phyloP scores from a whole-genome alignment of 2,113 vertebrate genomes.

The Patagioenas fasciata region DNA sequence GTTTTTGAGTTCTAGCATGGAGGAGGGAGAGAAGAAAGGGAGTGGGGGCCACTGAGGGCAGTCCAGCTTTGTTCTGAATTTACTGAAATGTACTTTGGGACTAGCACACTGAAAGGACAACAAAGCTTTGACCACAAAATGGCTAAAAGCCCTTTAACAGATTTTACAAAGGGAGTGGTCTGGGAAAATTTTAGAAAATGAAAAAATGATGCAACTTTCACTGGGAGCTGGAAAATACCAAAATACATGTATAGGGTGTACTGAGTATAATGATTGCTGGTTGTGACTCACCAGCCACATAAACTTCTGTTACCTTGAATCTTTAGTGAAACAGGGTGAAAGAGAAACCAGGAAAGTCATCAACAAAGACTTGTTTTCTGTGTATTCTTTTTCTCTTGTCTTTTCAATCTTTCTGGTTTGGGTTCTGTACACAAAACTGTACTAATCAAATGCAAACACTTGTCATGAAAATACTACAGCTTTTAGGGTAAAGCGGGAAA shows the following conservation, averaged over 20 bases:
- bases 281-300: conserved; percentile 62
- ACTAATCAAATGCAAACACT: background rate
- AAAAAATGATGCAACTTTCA: conserved; percentile 26
- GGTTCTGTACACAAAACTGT: background rate
- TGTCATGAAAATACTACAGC: background rate
- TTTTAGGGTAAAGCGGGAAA: background rate
- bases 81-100: background rate
- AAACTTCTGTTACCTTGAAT: conserved; percentile 7
- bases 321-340: background rate
- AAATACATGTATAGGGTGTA: conserved; percentile 6
- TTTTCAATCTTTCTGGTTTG: background rate
- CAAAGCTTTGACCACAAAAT: conserved; percentile 33
- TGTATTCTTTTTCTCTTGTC: background rate
- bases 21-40: background rate
- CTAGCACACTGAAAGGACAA: background rate
- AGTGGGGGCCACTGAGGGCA: background rate
- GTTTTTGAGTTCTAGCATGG: background rate
- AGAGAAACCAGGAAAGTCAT: background rate
- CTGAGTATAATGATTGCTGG: background rate
- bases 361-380: background rate
- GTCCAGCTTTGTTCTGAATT: background rate
- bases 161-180: background rate
- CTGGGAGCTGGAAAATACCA: conserved; percentile 10
- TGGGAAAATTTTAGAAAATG: conserved; percentile 49
- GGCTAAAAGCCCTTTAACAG: background rate